phyloP scores from a whole-genome alignment of 1,140 invertebrate genomes.

The Drosophila quadrilineata region DNA sequence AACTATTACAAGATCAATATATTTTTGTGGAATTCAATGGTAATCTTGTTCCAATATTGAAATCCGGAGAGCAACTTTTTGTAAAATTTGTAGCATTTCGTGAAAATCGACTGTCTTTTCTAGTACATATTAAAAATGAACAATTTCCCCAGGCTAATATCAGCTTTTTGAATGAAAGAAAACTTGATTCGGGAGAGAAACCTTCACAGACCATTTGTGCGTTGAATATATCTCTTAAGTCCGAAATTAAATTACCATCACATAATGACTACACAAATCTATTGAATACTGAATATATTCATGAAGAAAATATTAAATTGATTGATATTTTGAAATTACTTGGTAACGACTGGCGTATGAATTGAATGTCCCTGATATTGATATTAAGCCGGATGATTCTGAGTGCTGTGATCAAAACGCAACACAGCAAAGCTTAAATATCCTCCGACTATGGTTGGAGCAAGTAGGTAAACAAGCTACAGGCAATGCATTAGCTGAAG shows the following conservation, averaged over 20 bases:
- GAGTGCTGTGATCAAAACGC: too few species aligned
- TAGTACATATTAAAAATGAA: slow-evolving; percentile 94
- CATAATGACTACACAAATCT: too few species aligned
- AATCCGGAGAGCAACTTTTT: slow-evolving; percentile 96
- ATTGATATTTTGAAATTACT: too few species aligned
- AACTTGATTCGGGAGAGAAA: slow-evolving; percentile 91
- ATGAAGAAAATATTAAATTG: too few species aligned
- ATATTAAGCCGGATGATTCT: too few species aligned
- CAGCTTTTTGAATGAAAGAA: slow-evolving; percentile 97
- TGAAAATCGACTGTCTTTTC: slow-evolving; percentile 97
- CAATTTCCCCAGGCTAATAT: slow-evolving; percentile 90
- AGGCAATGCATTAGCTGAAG: too few species aligned
- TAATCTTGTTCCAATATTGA: slow-evolving; percentile 97
- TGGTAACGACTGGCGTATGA: too few species aligned
- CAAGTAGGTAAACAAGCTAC: too few species aligned
- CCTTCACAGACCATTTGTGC: slow-evolving; percentile 97
- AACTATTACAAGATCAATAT: slow-evolving; percentile 97
- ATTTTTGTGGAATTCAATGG: slow-evolving; percentile 98
- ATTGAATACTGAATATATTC: too few species aligned
- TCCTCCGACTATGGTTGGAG: too few species aligned
- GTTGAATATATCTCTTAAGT: slow-evolving; percentile 93
- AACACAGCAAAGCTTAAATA: too few species aligned
- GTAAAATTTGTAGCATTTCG: slow-evolving; percentile 97
- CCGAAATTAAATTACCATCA: background rate
- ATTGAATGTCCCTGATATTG: too few species aligned